A percentile compares a stretch with the other conserved stretches of the same genome.
phyloP scores from a whole-genome alignment of 2,797 vertebrate species.

The Sciurus carolinensis region DNA sequence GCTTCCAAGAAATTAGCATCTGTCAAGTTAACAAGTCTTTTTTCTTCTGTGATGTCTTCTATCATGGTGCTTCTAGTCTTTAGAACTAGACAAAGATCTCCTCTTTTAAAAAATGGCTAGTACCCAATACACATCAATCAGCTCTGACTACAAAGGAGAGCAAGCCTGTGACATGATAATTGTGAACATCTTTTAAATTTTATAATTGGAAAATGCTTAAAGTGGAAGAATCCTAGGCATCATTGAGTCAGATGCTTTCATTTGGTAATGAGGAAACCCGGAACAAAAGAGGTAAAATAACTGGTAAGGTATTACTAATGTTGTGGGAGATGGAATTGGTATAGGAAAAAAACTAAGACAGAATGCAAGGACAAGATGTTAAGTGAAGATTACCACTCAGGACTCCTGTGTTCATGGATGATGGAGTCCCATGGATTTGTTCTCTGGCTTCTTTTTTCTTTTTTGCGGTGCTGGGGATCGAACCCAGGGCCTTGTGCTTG shows the following conservation, averaged over 20 bases:
- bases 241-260: background rate
- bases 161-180: background rate
- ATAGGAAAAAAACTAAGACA: background rate
- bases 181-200: background rate
- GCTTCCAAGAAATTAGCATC: constrained; percentile 40
- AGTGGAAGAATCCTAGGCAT: background rate
- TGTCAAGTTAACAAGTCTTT: constrained; percentile 20
- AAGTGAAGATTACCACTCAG: background rate
- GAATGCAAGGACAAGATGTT: background rate
- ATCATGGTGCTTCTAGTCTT: background rate
- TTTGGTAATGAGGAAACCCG: background rate
- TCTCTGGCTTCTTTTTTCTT: background rate
- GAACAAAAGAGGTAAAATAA: background rate
- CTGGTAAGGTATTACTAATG: background rate
- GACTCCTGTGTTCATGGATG: background rate
- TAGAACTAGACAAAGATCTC: background rate
- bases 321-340: background rate
- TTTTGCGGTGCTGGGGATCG: too few relatives aligned
- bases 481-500: too few relatives aligned
- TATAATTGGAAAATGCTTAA: background rate
- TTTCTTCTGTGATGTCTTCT: background rate
- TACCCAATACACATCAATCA: background rate
- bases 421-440: background rate
- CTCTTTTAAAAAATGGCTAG: constrained; percentile 26
- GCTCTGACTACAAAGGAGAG: background rate